Percentiles rank a stretch among this genome's conserved stretches.
phyloP scores from a whole-genome alignment of 1,140 invertebrate genomes.

The Sarcophaga bullata region DNA sequence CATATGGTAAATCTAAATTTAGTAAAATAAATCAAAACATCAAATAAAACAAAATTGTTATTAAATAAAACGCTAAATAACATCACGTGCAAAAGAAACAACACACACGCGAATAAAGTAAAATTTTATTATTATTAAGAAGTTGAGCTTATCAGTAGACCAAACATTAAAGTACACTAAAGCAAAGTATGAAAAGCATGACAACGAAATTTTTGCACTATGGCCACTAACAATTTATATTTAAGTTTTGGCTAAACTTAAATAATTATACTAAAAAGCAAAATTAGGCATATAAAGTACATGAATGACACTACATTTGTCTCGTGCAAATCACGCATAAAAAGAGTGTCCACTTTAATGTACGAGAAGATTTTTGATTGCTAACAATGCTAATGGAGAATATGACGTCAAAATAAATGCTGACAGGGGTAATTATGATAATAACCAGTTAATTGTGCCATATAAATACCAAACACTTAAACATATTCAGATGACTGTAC shows the following conservation, averaged over 20 bases:
- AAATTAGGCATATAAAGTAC: background rate
- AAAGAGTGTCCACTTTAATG: background rate
- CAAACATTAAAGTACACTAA: background rate
- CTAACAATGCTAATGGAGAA: too few relatives aligned
- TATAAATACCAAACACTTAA: too few relatives aligned
- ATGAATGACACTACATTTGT: background rate
- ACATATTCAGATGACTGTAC: too few relatives aligned
- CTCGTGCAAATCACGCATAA: conserved; percentile 3
- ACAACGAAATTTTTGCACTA: background rate
- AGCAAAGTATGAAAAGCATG: background rate
- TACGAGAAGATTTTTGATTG: too few relatives aligned
- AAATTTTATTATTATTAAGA: background rate
- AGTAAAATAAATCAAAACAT: background rate
- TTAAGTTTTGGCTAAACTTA: background rate
- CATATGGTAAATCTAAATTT: background rate
- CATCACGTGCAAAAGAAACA: background rate
- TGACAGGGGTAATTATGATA: too few relatives aligned
- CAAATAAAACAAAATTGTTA: background rate
- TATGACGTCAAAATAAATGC: too few relatives aligned
- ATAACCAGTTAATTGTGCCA: too few relatives aligned
- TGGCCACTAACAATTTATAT: background rate
- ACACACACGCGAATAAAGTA: background rate
- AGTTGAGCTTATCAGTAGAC: background rate
- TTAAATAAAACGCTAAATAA: background rate
- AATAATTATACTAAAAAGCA: too few relatives aligned